phyloP scores from a whole-genome alignment of 2,113 vertebrate genomes.

The Sinocyclocheilus anophthalmus region DNA sequence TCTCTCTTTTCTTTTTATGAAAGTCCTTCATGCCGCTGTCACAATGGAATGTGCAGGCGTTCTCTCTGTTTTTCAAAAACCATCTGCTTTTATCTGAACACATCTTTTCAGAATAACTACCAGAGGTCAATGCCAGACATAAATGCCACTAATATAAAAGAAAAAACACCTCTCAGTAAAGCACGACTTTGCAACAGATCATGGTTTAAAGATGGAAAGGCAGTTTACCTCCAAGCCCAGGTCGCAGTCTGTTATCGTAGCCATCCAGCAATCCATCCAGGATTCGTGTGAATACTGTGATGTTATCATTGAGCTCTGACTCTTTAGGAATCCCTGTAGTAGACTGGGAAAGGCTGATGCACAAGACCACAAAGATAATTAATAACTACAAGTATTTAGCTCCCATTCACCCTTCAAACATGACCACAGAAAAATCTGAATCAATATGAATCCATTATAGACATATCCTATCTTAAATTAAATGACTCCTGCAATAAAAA shows the following conservation, averaged over 20 bases:
- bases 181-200: neutral
- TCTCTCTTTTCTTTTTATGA: neutral
- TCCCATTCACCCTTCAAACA: neutral
- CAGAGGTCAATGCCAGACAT: conserved; percentile 16
- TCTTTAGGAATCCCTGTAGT: conserved; percentile 82
- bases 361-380: conserved; percentile 33
- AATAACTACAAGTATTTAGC: neutral
- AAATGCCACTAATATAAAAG: neutral
- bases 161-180: neutral
- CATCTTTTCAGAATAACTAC: conserved; percentile 24
- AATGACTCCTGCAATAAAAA: neutral
- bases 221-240: conserved; percentile 87
- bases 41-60: conserved; percentile 12
- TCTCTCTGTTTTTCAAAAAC: conserved; percentile 16
- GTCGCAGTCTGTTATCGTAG: conserved; percentile 70
- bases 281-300: conserved; percentile 95
- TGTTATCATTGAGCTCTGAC: conserved; percentile 88
- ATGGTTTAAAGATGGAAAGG: neutral
- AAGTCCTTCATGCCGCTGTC: conserved; percentile 27
- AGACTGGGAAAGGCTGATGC: conserved; percentile 84
- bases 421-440: neutral
- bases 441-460: neutral
- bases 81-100: conserved; percentile 3
- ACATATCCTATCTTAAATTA: neutral
- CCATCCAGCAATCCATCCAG: conserved; percentile 92